Evolutionary conservation across 2,797 vertebrate species (phyloP).

Genomic region (Sebastes umbrosus): DNA sequence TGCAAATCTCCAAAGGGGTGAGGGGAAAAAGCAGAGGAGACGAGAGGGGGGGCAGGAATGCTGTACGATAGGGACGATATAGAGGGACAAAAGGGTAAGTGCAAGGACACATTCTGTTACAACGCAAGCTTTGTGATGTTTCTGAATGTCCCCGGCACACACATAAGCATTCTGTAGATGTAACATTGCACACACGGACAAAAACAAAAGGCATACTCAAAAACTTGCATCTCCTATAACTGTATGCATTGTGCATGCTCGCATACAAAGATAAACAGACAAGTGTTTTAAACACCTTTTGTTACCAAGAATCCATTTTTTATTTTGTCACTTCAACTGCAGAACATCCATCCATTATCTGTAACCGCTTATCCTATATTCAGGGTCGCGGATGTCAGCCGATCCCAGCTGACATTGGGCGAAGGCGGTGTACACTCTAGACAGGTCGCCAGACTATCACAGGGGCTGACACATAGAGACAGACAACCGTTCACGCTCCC

Average conservation of each 20-base stretch:
- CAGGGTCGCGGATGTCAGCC: no score
- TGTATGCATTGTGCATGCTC: slow-evolving; percentile 32
- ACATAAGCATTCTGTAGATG: not conserved
- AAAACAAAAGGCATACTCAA: not conserved
- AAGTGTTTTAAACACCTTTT: not conserved
- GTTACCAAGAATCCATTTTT: slow-evolving; percentile 11
- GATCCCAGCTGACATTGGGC: no score
- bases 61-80: slow-evolving; percentile 19
- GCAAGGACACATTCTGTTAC: slow-evolving; percentile 21
- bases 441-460: no score
- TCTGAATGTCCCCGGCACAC: not conserved
- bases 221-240: not conserved
- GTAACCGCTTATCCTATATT: no score
- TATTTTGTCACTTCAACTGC: not conserved
- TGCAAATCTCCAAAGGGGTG: slow-evolving; percentile 48
- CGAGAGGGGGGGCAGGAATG: not conserved
- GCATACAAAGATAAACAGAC: slow-evolving; percentile 5
- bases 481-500: no score
- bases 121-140: slow-evolving; percentile 26
- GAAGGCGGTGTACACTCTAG: no score
- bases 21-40: slow-evolving; percentile 6
- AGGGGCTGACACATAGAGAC: no score
- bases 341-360: not conserved
- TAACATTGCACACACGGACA: not conserved
- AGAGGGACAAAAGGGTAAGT: slow-evolving; percentile 35